Evolutionary conservation across 2,113 vertebrate genomes (phyloP), one percentile per base, ranked within the genome.

Genomic region (Gymnarchus niloticus): DNA sequence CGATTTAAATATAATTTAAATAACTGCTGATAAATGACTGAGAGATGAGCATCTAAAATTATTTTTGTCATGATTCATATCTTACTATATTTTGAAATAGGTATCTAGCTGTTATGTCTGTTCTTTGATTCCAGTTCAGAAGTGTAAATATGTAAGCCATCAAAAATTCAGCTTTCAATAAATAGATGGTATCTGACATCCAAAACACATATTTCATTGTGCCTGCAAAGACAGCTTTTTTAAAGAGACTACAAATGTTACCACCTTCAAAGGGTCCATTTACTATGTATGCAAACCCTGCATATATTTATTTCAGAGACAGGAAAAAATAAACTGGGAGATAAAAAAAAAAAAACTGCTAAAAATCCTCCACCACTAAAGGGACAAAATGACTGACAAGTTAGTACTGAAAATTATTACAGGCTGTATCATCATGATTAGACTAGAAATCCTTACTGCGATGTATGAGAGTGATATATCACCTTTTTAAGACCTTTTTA

Each of bases 111-210:
- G 56, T 41, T 83, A 28, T 44, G 59, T 54, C 46, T 33, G 48
- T 77, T 56, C n/a, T 54, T 85, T 76, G 41, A 56, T 85, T 77
- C 37, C 84, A 56, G 14, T 83, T 21, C 82, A 59, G 19, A 56
- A 17, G 54, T 21, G 54, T 56, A 57, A 83, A 57, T 44, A n/a
- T n/a, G n/a, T n/a, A 44, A 85, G 65, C 21, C 69, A 77, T 33
- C 28, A 85, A 44, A 77, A 76, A 54, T 56, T 76, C 65, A n/a
- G 69, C 84, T 54, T 48, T 73, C 65, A 85, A 85, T 77, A 84
- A 84, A 54, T 21, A 84, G 12, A 73, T 84, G 46, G 14, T 51
- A 73, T 52, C 80, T 52, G 46, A 81, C 10, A 49, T 23, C 37
- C 57, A 69, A 37, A 59, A 65, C 28, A 25, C 59, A 51, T 69